Evolutionary conservation across 2,113 vertebrate genomes (phyloP), one percentile per base, ranked within the genome.

Genomic region (Sebastes schlegelii): DNA sequence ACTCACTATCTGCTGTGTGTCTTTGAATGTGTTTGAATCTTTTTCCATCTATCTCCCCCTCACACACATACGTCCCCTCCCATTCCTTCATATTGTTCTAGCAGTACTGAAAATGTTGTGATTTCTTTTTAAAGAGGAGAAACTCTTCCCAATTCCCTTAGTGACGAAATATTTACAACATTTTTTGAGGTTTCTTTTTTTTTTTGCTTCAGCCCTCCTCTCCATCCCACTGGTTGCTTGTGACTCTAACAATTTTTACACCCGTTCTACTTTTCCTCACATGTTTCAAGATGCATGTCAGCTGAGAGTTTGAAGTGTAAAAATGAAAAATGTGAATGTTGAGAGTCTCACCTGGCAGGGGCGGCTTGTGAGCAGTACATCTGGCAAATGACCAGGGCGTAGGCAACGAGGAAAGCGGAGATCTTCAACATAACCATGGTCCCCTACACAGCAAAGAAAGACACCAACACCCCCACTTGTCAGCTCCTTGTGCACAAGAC

Each of bases 351-450:
- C 98, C 98, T 98, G 95, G 96, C 93, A 49, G 97, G 96, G 9
- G 95, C 95, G 40, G 97, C 97, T 84, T 97, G 96, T 91, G 96
- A 96, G 95, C 95, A 95, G 82, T 95, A 96, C 94, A 97, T 97
- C 95, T 98, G 98, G 95, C 97, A 97, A 76, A 97, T 94, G 85
- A 98, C 96, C 95, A 98, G 95, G 92, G 97, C 91, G 92, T 97
- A 97, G 94, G 97, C 95, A 91, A 96, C 95, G 76, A 99, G 96
- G 90, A 98, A 94, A 72, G 96, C 95, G 26, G 96, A 98, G 94
- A 98, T 96, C 96, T 97, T 99, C 96, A 96, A 90, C 94, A 97
- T 95, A 85, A 96, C 96, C 98, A 98, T 99, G 93, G 92, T 92
- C 91, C 94, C 94, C 95, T 96, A 91, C 61, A 79, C 54, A 63